phyloP scores from a whole-genome alignment of 2,888 invertebrate genomes.

The Nineta flava region DNA sequence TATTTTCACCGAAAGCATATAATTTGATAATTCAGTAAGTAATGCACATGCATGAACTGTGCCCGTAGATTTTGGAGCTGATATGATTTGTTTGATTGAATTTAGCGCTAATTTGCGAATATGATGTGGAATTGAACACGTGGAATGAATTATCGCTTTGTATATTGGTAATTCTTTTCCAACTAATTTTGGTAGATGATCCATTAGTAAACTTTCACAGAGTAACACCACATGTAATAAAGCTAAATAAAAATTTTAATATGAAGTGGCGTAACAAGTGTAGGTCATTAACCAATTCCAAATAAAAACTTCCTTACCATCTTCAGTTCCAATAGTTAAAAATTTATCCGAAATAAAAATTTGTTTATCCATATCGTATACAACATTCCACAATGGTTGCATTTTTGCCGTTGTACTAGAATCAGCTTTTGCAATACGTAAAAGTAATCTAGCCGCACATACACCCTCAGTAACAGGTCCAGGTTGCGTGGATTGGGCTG shows the following conservation, averaged over 20 bases:
- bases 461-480: conserved; percentile 55
- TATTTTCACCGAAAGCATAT: conserved; percentile 46
- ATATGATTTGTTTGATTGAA: conserved; percentile 42
- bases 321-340: conserved; percentile 51
- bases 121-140: conserved; percentile 43
- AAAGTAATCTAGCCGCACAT: conserved; percentile 47
- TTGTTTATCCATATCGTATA: conserved; percentile 62
- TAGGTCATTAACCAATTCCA: background rate
- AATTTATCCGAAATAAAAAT: conserved; percentile 72
- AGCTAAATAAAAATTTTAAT: conserved; percentile 32
- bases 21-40: conserved; percentile 45
- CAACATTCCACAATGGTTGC: conserved; percentile 46
- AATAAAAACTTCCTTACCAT: conserved; percentile 27
- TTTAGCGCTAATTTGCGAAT: conserved; percentile 45
- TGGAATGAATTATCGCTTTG: conserved; percentile 51
- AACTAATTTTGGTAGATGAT: conserved; percentile 49
- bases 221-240: conserved; percentile 54
- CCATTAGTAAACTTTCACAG: conserved; percentile 52
- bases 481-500: conserved; percentile 51
- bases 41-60: conserved; percentile 45
- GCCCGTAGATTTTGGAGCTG: conserved; percentile 34
- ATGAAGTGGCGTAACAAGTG: background rate
- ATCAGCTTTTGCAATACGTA: conserved; percentile 41
- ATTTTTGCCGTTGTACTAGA: conserved; percentile 31
- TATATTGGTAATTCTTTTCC: conserved; percentile 50